phyloP scores from a whole-genome alignment of 2,888 invertebrate genomes.

The Coenonympha glycerion region DNA sequence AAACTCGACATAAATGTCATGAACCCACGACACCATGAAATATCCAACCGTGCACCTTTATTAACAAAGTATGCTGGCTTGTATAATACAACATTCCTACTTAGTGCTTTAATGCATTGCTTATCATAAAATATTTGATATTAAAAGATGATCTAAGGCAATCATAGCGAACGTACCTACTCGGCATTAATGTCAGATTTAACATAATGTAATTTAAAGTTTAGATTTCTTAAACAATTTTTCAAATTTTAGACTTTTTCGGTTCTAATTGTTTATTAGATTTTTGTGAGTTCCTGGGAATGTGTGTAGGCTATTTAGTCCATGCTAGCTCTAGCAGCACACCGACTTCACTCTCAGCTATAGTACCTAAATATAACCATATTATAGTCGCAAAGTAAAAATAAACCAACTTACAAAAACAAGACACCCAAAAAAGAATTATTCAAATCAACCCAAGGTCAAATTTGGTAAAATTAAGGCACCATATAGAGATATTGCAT shows the following conservation, averaged over 20 bases:
- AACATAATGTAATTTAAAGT: neutral
- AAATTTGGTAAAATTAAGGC: constrained; percentile 7
- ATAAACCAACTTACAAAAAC: neutral
- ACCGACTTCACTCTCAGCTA: no score
- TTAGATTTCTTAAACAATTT: neutral
- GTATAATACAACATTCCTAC: neutral
- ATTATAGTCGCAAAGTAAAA: neutral
- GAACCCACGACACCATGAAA: constrained; percentile 16
- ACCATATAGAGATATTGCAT: constrained; percentile 14
- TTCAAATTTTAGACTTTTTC: no score
- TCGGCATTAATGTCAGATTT: neutral
- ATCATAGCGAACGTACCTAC: constrained; percentile 2
- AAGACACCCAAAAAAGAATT: neutral
- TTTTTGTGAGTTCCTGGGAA: no score
- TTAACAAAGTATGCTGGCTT: neutral
- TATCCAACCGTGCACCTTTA: constrained; percentile 10
- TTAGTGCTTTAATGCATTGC: constrained; percentile 2
- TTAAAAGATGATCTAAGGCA: constrained; percentile 15
- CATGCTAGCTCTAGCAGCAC: no score
- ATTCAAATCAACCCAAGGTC: constrained; percentile 20
- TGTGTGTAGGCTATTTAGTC: no score
- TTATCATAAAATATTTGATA: constrained; percentile 9
- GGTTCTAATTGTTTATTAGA: no score
- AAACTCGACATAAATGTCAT: constrained; percentile 12
- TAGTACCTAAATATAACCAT: no score